Evolutionary conservation across 2,113 vertebrate species (phyloP).

Genomic region (Nibea albiflora): DNA sequence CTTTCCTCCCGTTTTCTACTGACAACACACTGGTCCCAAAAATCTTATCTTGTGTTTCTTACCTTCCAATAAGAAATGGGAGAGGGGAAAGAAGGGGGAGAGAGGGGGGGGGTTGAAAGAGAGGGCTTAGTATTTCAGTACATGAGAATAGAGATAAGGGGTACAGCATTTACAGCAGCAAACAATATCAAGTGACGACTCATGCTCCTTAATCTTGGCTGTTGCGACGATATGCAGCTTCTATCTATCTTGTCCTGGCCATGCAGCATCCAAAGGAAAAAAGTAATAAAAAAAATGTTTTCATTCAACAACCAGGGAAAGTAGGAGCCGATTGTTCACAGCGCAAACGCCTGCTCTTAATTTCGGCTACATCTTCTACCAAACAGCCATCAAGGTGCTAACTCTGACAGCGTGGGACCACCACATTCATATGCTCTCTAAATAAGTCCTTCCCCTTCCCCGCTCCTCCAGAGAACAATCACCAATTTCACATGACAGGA

Average conservation of each 20-base stretch:
- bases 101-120: slow-evolving; percentile 59
- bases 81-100: slow-evolving; percentile 39
- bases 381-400: slow-evolving; percentile 37
- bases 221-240: slow-evolving; percentile 56
- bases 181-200: slow-evolving; percentile 70
- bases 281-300: slow-evolving; percentile 18
- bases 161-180: slow-evolving; percentile 68
- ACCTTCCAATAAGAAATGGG: slow-evolving; percentile 81
- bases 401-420: slow-evolving; percentile 36
- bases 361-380: slow-evolving; percentile 21
- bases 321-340: slow-evolving; percentile 24
- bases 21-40: slow-evolving; percentile 56
- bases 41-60: slow-evolving; percentile 76
- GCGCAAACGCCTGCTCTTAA: slow-evolving; percentile 32
- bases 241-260: slow-evolving; percentile 64
- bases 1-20: slow-evolving; percentile 45
- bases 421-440: slow-evolving; percentile 59
- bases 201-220: slow-evolving; percentile 76
- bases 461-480: not conserved
- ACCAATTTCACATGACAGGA: slow-evolving; percentile 22
- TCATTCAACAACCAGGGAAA: slow-evolving; percentile 53
- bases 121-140: slow-evolving; percentile 69
- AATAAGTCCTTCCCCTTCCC: slow-evolving; percentile 25
- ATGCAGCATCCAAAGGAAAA: slow-evolving; percentile 79
- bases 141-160: slow-evolving; percentile 62